A percentile compares a stretch with the other conserved stretches of the same genome.
Conservation (phyloP, 2,797 vertebrate species). For the Glyptemys insculpta region DNA sequence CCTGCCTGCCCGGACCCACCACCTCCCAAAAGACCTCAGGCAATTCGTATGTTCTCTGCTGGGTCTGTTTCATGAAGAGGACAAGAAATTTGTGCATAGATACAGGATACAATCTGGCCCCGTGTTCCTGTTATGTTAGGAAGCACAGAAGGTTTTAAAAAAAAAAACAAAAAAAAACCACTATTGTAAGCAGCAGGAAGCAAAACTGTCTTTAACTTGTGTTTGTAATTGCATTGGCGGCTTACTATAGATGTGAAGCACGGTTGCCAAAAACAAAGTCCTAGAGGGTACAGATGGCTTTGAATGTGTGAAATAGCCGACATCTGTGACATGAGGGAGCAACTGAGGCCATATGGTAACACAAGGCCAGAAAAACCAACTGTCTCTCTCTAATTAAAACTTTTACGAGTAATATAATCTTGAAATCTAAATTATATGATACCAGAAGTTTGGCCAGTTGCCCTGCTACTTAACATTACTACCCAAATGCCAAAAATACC, state of each 20-base stretch:
- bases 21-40: background rate
- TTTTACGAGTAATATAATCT: background rate
- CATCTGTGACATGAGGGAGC: background rate
- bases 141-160: background rate
- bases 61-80: background rate
- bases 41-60: background rate
- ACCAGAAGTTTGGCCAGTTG: background rate
- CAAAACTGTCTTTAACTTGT: background rate
- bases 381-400: background rate
- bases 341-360: background rate
- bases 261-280: background rate
- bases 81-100: background rate
- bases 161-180: background rate
- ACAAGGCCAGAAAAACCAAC: background rate
- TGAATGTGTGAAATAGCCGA: background rate
- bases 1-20: background rate
- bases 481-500: background rate
- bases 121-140: rapidly evolving
- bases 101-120: background rate
- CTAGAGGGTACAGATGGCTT: background rate
- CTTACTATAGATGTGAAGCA: background rate
- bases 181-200: background rate
- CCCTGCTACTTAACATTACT: background rate
- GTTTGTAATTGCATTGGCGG: background rate
- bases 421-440: background rate